Percentiles rank a stretch among this genome's conserved stretches.
Conservation (phyloP, 2,797 vertebrate genomes). For the Bradypodion ventrale region DNA sequence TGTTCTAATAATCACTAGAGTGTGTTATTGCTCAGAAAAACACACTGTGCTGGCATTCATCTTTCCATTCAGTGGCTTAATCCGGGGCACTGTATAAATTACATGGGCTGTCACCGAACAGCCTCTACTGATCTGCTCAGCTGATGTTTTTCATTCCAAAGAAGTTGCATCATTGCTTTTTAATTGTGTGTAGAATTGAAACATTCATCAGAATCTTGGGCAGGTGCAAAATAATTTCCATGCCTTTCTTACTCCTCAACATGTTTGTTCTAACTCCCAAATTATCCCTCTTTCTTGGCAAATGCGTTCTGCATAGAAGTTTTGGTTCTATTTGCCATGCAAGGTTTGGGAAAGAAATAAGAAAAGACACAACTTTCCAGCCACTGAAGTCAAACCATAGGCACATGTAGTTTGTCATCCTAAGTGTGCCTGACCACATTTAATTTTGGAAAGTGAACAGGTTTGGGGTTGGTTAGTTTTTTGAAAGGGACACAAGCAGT, state of each 20-base stretch:
- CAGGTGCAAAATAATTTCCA: slow-evolving; percentile 42
- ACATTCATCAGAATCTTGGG: slow-evolving; percentile 23
- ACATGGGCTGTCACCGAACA: not conserved
- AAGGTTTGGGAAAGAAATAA: not conserved
- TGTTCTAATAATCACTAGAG: not conserved
- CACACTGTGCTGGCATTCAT: not conserved
- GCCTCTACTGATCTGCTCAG: slow-evolving; percentile 2
- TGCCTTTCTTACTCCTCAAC: not conserved
- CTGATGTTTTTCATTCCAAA: slow-evolving; percentile 35
- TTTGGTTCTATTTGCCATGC: not conserved
- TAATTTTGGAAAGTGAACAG: no score
- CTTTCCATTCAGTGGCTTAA: slow-evolving; percentile 4
- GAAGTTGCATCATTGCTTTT: slow-evolving; percentile 37
- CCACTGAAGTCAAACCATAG: no score
- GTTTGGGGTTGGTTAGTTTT: no score
- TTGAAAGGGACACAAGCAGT: no score
- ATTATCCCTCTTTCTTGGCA: not conserved
- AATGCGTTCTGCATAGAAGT: not conserved
- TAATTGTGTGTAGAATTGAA: slow-evolving; percentile 40
- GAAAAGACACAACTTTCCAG: not conserved
- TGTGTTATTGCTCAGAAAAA: not conserved
- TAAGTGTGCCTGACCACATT: no score
- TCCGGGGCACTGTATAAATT: slow-evolving; percentile 6
- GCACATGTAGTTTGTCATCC: no score
- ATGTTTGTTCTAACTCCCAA: not conserved